These are phyloP conservation scores for Bactericera cockerelli DNA, from an alignment of 1,140 invertebrate species.

Conservation along the genomic window DNA sequence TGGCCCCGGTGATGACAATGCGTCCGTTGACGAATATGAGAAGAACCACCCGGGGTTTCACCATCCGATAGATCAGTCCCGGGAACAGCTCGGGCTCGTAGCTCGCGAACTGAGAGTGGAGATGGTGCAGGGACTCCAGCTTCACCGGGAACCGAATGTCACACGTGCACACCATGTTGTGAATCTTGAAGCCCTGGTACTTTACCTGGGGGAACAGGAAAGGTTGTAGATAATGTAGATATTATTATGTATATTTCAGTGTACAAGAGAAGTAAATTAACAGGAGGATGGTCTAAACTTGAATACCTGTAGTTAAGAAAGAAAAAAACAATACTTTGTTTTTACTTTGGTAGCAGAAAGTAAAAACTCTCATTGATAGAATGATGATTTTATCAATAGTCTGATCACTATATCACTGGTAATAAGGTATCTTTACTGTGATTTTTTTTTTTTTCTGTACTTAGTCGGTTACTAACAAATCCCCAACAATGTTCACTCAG, in stretches of 20 bases:
- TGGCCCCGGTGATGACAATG: conserved; percentile 90
- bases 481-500: no score
- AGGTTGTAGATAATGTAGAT: background rate
- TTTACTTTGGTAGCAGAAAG: no score
- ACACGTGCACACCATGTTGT: conserved; percentile 97
- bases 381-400: no score
- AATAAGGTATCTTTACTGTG: no score
- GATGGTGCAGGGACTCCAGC: conserved; percentile 83
- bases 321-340: no score
- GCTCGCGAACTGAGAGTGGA: conserved; percentile 80
- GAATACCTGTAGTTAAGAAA: background rate
- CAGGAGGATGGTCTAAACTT: conserved; percentile 13
- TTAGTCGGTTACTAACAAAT: no score
- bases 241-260: background rate
- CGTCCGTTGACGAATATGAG: conserved; percentile 97
- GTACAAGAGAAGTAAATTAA: background rate
- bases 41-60: conserved; percentile 85
- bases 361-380: no score
- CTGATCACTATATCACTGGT: no score
- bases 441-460: no score
- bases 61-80: conserved; percentile 93
- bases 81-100: conserved; percentile 90
- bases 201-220: conserved; percentile 51
- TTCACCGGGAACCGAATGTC: conserved; percentile 96
- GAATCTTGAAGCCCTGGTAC: conserved; percentile 94